Conservation (phyloP, 2,797 vertebrate genomes). For the Smutsia gigantea region DNA sequence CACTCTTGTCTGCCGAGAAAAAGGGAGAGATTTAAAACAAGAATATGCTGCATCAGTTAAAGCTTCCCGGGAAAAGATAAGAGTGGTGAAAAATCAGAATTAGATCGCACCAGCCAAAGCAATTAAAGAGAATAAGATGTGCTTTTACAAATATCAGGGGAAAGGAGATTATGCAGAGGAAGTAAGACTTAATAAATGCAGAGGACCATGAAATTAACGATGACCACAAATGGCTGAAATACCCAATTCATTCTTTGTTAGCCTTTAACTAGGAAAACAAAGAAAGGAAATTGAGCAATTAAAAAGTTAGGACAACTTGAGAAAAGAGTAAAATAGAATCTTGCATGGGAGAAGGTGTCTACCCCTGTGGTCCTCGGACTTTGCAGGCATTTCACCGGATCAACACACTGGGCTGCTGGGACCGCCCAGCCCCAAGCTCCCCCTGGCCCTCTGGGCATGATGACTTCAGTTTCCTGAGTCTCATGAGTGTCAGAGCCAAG, state of each 20-base stretch:
- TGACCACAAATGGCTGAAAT: slow-evolving; percentile 63
- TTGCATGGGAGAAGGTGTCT: neutral
- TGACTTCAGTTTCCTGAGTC: neutral
- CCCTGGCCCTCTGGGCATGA: fast-evolving
- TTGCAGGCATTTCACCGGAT: neutral
- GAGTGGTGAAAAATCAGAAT: slow-evolving; percentile 47
- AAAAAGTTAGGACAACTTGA: slow-evolving; percentile 24
- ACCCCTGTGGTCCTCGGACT: fast-evolving
- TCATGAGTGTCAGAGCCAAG: neutral
- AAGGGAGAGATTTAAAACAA: neutral
- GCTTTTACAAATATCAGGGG: slow-evolving; percentile 74
- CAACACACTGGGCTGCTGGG: fast-evolving
- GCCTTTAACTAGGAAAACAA: slow-evolving; percentile 75
- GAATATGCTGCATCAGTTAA: slow-evolving; percentile 45
- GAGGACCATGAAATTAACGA: slow-evolving; percentile 79
- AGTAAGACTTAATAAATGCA: slow-evolving; percentile 80
- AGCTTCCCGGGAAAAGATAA: slow-evolving; percentile 61
- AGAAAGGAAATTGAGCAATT: slow-evolving; percentile 55
- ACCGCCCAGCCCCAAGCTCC: fast-evolving
- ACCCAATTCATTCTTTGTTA: slow-evolving; percentile 68
- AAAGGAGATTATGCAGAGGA: slow-evolving; percentile 73
- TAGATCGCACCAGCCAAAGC: slow-evolving; percentile 44
- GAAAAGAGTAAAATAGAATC: neutral
- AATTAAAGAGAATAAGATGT: slow-evolving; percentile 75
- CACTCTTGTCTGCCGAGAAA: neutral